These are phyloP conservation scores for Bambusicola thoracicus DNA, from an alignment of 2,113 vertebrate genomes.

Conservation along the genomic window DNA sequence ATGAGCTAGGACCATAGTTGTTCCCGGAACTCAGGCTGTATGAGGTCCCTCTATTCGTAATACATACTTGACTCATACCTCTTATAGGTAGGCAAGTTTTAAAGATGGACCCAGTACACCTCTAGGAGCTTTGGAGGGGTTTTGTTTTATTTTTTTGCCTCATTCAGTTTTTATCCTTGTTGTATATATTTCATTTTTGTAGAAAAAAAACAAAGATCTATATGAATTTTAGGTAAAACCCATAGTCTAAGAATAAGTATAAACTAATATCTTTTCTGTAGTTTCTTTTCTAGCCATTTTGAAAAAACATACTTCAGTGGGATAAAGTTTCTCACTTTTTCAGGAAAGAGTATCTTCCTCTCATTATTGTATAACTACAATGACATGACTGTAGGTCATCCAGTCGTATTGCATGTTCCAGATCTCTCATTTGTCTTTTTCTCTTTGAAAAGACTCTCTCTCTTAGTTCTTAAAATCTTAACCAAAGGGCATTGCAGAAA, in stretches of 20 bases:
- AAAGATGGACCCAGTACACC: background rate
- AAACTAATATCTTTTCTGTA: background rate
- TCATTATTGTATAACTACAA: background rate
- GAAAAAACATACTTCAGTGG: background rate
- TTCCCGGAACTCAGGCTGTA: constrained; percentile 3
- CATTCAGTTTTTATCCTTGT: background rate
- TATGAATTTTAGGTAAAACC: background rate
- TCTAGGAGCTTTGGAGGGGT: background rate
- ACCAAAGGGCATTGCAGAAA: background rate
- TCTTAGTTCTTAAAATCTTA: background rate
- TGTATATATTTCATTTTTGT: background rate
- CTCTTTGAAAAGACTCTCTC: background rate
- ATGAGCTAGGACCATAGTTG: background rate
- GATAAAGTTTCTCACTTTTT: background rate
- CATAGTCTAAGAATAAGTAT: background rate
- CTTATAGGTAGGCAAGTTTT: background rate
- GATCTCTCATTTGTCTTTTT: background rate
- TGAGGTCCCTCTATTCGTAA: background rate
- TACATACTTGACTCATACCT: background rate
- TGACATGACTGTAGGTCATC: background rate
- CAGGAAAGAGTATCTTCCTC: background rate
- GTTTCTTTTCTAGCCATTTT: background rate
- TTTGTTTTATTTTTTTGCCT: background rate
- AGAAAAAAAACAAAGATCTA: background rate
- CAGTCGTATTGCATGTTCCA: background rate